Evolutionary conservation across 2,888 invertebrate genomes (phyloP).

Genomic region (Morpho helenor): DNA sequence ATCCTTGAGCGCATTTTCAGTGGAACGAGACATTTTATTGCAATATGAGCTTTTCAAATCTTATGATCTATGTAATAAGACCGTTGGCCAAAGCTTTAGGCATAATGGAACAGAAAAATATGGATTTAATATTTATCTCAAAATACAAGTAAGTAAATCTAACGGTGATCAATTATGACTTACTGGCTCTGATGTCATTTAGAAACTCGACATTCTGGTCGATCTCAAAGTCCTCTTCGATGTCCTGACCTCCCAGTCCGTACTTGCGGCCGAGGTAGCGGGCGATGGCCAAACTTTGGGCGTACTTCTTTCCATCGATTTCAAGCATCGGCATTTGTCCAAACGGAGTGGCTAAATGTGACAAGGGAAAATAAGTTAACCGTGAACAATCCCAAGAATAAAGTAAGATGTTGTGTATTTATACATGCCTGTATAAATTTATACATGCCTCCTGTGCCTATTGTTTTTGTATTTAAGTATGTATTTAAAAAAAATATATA

Average conservation of each 20-base stretch:
- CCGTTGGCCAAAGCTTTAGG: background rate
- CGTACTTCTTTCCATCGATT: constrained; percentile 80
- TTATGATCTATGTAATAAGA: too few relatives aligned
- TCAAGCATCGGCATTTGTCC: constrained; percentile 82
- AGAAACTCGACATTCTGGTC: constrained; percentile 81
- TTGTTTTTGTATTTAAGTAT: too few relatives aligned
- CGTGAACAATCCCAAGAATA: background rate
- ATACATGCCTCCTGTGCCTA: too few relatives aligned
- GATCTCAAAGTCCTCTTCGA: constrained; percentile 81
- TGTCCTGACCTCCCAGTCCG: constrained; percentile 74
- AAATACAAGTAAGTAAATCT: background rate
- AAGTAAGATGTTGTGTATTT: too few relatives aligned
- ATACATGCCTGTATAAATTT: too few relatives aligned
- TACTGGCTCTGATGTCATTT: constrained; percentile 80
- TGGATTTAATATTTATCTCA: background rate
- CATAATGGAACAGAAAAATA: background rate
- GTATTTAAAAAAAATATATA: too few relatives aligned
- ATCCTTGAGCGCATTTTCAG: too few relatives aligned
- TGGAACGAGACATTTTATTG: too few relatives aligned
- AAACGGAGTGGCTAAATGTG: constrained; percentile 74
- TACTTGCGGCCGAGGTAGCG: constrained; percentile 82
- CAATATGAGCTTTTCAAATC: too few relatives aligned
- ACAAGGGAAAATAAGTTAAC: background rate
- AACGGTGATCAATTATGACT: constrained; percentile 36
- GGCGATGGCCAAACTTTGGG: constrained; percentile 80